Conservation (phyloP, 2,797 vertebrate genomes). For the Zalophus californianus region DNA sequence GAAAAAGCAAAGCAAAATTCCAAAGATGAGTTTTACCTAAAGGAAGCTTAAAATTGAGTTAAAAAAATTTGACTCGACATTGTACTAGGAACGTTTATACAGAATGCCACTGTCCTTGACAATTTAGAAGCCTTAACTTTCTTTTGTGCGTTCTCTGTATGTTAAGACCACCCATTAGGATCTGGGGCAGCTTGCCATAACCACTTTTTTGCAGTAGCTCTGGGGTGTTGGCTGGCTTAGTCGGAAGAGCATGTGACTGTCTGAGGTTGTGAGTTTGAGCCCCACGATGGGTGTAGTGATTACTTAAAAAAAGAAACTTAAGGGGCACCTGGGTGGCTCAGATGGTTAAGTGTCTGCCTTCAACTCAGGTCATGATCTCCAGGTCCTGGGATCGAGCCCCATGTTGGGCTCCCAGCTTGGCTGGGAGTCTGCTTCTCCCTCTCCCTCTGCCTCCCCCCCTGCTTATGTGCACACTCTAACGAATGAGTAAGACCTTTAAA, state of each 20-base stretch:
- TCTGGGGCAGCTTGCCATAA: neutral
- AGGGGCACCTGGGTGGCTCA: too few relatives aligned
- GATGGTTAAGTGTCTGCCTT: too few relatives aligned
- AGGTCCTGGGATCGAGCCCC: too few relatives aligned
- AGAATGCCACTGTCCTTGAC: neutral
- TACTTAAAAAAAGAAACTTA: neutral
- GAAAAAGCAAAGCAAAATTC: neutral
- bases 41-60: neutral
- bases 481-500: too few relatives aligned
- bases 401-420: too few relatives aligned
- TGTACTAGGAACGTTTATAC: conserved; percentile 19
- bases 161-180: neutral
- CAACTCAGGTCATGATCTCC: too few relatives aligned
- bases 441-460: too few relatives aligned
- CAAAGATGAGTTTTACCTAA: neutral
- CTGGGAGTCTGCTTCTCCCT: too few relatives aligned
- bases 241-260: neutral
- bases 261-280: neutral
- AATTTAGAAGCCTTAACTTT: neutral
- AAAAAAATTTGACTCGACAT: neutral
- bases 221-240: neutral
- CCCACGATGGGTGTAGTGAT: neutral
- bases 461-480: too few relatives aligned
- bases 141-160: neutral
- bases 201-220: neutral